Evolutionary conservation across 2,888 invertebrate species (phyloP), one percentile per base, ranked within the genome.

Genomic region (Leptopilina myrica): DNA sequence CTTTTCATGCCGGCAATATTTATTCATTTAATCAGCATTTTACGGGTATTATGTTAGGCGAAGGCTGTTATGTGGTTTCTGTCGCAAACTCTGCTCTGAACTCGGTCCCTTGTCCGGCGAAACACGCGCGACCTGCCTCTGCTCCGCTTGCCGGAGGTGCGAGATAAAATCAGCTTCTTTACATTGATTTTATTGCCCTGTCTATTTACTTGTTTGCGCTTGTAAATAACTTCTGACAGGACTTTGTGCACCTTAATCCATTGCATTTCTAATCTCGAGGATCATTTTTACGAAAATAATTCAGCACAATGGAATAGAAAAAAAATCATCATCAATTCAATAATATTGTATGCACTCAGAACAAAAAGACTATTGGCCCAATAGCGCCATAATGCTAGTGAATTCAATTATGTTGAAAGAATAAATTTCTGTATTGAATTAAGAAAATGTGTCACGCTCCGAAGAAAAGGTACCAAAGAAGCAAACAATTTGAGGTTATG

Each of bases 1-100:
- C n/a, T n/a, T 73, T 73, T 26, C 83, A 66, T 53, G 59, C 53
- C 67, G 79, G 77, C 76, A 33, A 80, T 83, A 84, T 86, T 87
- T 86, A 87, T 86, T 82, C 84, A 82, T 78, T 81, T 87, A 87
- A 86, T 84, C 79, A 78, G 73, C 84, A 81, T 75, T 84, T 85
- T 83, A 82, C 82, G 78, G 80, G 76, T 85, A 85, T 83, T 84
- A 82, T 79, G 67, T 59, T 43, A 59, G 77, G 80, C 76, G 62
- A 65, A 53, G 65, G 80, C 76, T 79, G 56, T 79, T 78, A 77
- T 69, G 69, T 77, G 73, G 33, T 78, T 77, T 77, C 64, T 77
- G 26, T 53, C 75, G 53, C 69, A 73, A 73, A 73, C 69, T 26
- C 26, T 73, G 73, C 73, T 73, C 73, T 56, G 26, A 53, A 33